These are phyloP conservation scores for Paramisgurnus dabryanus DNA, from an alignment of 2,113 vertebrate genomes.

Conservation along the genomic window DNA sequence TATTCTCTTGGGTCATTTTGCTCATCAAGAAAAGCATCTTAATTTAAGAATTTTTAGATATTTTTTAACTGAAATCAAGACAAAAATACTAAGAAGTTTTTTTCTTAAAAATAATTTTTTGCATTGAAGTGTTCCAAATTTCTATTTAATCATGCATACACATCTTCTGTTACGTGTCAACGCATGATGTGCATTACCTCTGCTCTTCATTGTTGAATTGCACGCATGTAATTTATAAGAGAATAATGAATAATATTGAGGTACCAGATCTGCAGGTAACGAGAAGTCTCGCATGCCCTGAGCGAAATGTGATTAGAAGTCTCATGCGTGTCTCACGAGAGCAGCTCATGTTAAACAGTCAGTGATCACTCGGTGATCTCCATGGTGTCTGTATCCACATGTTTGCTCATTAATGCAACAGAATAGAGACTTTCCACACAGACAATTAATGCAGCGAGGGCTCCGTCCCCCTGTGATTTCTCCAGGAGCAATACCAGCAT, in stretches of 20 bases:
- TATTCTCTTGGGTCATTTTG: too few species aligned
- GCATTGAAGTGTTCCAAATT: too few species aligned
- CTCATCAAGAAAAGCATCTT: too few species aligned
- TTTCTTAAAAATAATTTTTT: too few species aligned
- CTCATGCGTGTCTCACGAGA: not conserved
- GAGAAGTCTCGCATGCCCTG: too few species aligned
- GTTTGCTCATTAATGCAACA: not conserved
- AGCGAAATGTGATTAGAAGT: not conserved
- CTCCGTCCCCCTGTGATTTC: not conserved
- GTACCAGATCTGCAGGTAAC: not conserved
- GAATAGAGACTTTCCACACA: constrained; percentile 8
- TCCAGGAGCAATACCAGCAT: not conserved
- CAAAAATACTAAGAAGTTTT: too few species aligned
- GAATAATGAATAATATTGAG: not conserved
- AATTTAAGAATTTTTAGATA: too few species aligned
- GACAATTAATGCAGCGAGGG: not conserved
- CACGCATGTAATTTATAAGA: not conserved
- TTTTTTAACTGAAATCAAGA: too few species aligned
- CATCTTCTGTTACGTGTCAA: too few species aligned
- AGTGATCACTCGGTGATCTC: not conserved
- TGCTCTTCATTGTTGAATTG: too few species aligned
- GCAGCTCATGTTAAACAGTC: not conserved
- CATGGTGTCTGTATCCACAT: not conserved
- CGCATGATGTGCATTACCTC: too few species aligned
- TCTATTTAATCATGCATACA: too few species aligned